Conservation (phyloP, 2,113 vertebrate genomes). For the Lipotes vexillifer region DNA sequence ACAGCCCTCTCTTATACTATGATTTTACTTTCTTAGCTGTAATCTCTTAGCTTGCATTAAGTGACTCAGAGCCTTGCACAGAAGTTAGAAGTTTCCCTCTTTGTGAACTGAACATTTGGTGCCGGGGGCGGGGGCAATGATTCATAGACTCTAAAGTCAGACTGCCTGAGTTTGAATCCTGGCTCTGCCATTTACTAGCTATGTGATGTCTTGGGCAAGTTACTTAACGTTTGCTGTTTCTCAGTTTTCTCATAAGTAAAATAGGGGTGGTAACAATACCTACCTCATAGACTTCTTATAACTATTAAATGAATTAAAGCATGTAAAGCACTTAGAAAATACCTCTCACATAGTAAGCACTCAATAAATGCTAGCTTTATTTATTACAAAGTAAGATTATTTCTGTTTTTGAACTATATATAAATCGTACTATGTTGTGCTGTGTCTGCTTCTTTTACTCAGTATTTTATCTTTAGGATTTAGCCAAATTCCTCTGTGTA, state of each 20-base stretch:
- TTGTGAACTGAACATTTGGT: background rate
- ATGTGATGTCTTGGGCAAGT: conserved; percentile 12
- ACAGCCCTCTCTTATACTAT: background rate
- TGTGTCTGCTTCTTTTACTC: background rate
- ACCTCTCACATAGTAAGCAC: background rate
- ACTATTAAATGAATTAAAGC: background rate
- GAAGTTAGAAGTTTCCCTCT: conserved; percentile 4
- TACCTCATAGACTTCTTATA: background rate
- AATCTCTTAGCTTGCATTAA: background rate
- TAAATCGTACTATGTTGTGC: background rate
- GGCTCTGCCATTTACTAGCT: background rate
- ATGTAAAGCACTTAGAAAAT: conserved; percentile 3
- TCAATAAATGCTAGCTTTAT: conserved; percentile 16
- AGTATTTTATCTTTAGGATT: background rate
- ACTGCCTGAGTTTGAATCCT: conserved; percentile 33
- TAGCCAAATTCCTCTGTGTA: background rate
- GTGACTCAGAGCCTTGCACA: conserved; percentile 3
- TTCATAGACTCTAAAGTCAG: background rate
- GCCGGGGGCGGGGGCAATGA: too few species aligned
- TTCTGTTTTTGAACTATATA: background rate
- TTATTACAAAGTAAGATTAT: conserved; percentile 16
- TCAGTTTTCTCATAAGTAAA: conserved; percentile 36
- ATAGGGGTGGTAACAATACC: background rate
- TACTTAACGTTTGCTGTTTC: background rate
- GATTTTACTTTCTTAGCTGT: background rate